These are phyloP conservation scores for Ditylenchus dipsaci DNA, from an alignment of 1,140 invertebrate species.

Conservation along the genomic window DNA sequence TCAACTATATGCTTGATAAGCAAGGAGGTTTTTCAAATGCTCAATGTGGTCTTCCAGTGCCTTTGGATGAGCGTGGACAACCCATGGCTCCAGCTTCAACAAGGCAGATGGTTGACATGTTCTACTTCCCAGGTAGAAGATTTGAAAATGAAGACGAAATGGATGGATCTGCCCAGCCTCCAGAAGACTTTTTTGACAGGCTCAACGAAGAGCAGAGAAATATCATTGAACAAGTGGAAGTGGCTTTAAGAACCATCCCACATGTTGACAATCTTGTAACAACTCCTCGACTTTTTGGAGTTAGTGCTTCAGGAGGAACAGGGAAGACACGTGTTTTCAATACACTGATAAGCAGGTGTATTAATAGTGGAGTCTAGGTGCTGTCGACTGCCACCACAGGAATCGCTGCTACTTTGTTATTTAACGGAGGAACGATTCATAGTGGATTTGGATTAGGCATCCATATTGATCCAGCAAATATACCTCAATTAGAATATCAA, in stretches of 20 bases:
- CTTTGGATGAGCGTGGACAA: not conserved
- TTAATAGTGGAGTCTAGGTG: not conserved
- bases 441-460: not conserved
- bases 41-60: not conserved
- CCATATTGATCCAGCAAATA: not conserved
- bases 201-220: not conserved
- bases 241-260: not conserved
- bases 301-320: not conserved
- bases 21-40: not conserved
- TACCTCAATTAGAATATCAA: constrained; percentile 4
- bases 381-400: constrained; percentile 11
- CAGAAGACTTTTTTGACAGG: not conserved
- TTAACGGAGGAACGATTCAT: too few relatives aligned
- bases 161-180: not conserved
- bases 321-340: not conserved
- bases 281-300: not conserved
- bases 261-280: not conserved
- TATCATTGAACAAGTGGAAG: not conserved
- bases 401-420: too few relatives aligned
- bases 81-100: not conserved
- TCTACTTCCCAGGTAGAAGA: not conserved
- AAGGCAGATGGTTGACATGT: not conserved
- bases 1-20: not conserved
- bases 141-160: not conserved
- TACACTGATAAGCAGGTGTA: not conserved